Conservation (phyloP, 30 jellyfish, hydroid and myxozoan genomes). For the Aurelia sp. region DNA sequence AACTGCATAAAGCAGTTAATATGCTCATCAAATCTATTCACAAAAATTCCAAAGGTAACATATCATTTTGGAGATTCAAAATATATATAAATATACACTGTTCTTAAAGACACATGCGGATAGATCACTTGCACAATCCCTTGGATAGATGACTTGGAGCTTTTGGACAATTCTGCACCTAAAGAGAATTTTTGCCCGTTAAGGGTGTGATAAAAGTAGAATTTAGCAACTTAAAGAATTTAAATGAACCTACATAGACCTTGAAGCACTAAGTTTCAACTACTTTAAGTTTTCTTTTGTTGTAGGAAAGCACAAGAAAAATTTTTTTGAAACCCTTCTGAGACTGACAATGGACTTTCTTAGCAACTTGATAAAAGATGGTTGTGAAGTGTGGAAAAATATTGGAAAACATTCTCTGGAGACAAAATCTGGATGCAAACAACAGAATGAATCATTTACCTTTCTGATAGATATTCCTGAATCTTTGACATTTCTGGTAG, state of each 20-base stretch:
- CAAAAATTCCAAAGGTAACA: conserved; percentile 55
- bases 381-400: conserved; percentile 55
- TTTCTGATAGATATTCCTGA: conserved; percentile 79
- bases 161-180: too few species aligned
- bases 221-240: too few species aligned
- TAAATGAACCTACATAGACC: too few species aligned
- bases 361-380: conserved; percentile 83
- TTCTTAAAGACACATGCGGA: too few species aligned
- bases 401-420: conserved; percentile 7
- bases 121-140: too few species aligned
- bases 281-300: neutral
- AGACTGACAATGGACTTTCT: conserved; percentile 69
- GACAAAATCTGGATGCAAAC: neutral
- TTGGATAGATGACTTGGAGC: too few species aligned
- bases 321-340: conserved; percentile 82
- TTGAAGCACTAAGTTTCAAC: too few species aligned
- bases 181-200: too few species aligned
- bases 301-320: conserved; percentile 87
- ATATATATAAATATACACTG: too few species aligned
- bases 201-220: too few species aligned
- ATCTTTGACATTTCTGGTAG: conserved; percentile 65
- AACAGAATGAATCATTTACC: conserved; percentile 29
- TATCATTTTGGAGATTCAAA: too few species aligned
- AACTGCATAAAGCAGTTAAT: conserved; percentile 74
- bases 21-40: conserved; percentile 75